Percentiles rank a stretch among this genome's conserved stretches.
Evolutionary conservation across 2,888 invertebrate species (phyloP).

Genomic region (Agapetus fuscipes): DNA sequence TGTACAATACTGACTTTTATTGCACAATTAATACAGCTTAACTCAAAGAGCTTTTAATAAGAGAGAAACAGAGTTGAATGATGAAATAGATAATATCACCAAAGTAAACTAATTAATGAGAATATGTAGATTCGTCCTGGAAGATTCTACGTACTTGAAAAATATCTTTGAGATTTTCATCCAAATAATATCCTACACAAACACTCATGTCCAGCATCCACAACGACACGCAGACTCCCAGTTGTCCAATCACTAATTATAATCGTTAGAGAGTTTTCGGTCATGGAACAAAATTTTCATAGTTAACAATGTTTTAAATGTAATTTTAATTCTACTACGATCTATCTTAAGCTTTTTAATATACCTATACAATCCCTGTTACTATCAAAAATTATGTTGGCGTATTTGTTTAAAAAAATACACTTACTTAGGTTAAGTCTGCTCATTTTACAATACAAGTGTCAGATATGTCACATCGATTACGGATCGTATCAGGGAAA

Average conservation of each 20-base stretch:
- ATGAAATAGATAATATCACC: background rate
- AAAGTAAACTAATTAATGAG: conserved; percentile 17
- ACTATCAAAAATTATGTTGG: conserved; percentile 21
- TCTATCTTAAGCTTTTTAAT: conserved; percentile 12
- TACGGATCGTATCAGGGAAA: conserved; percentile 20
- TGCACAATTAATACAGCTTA: background rate
- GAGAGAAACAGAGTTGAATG: background rate
- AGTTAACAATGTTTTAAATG: conserved; percentile 1
- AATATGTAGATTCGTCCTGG: no score
- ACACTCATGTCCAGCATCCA: conserved; percentile 19
- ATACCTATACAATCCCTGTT: conserved; percentile 20
- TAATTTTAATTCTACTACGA: conserved; percentile 1
- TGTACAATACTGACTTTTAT: conserved; percentile 16
- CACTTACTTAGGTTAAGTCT: conserved; percentile 15
- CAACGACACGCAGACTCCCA: conserved; percentile 20
- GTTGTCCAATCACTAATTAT: conserved; percentile 19
- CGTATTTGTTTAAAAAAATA: conserved; percentile 22
- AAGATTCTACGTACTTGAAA: conserved; percentile 18
- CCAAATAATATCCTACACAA: conserved; percentile 17
- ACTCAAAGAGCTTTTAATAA: background rate
- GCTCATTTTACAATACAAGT: conserved; percentile 17
- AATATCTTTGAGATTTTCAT: conserved; percentile 16
- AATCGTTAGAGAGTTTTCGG: conserved; percentile 20
- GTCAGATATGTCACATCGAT: conserved; percentile 22
- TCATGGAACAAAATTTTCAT: conserved; percentile 17